These are phyloP conservation scores for Atractosteus spatula DNA, from an alignment of 2,113 vertebrate genomes.

Conservation along the genomic window DNA sequence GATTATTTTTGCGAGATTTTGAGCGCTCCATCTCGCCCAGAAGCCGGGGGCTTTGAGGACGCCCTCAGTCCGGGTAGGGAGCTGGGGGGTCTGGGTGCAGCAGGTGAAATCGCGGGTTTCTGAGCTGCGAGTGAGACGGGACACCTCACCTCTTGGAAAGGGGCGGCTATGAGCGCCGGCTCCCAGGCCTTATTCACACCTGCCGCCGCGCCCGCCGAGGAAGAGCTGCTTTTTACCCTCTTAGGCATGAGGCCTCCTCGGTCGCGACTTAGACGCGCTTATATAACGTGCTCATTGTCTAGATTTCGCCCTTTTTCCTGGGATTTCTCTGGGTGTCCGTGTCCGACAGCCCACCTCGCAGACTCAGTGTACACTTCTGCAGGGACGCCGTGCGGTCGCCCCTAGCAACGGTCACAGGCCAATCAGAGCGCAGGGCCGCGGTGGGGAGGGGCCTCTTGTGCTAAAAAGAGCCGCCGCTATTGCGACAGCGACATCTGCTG, in stretches of 20 bases:
- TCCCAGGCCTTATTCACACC: conserved; percentile 51
- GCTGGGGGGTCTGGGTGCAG: too few relatives aligned
- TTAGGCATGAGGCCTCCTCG: conserved; percentile 31
- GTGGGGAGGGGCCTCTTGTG: too few relatives aligned
- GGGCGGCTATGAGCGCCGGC: conserved; percentile 51
- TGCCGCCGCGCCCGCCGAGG: rapidly evolving
- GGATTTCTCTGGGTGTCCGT: not conserved
- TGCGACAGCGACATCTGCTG: conserved; percentile 11
- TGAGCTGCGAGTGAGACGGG: not conserved
- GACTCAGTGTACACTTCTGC: not conserved
- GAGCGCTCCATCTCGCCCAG: too few relatives aligned
- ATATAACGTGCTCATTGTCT: not conserved
- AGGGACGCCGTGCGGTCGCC: conserved; percentile 7
- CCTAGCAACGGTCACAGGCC: not conserved
- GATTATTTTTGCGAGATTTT: too few relatives aligned
- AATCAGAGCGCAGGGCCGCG: not conserved
- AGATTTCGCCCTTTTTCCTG: not conserved
- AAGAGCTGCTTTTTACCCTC: conserved; percentile 32
- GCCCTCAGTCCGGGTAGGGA: too few relatives aligned
- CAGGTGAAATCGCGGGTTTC: too few relatives aligned
- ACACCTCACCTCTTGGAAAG: conserved; percentile 61
- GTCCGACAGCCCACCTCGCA: not conserved
- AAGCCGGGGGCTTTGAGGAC: too few relatives aligned
- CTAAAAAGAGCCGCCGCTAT: too few relatives aligned
- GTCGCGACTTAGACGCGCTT: not conserved